A percentile compares a stretch with the other conserved stretches of the same genome.
Conservation (phyloP, 2,113 vertebrate genomes). For the Calyptommatus sinebrachiatus region DNA sequence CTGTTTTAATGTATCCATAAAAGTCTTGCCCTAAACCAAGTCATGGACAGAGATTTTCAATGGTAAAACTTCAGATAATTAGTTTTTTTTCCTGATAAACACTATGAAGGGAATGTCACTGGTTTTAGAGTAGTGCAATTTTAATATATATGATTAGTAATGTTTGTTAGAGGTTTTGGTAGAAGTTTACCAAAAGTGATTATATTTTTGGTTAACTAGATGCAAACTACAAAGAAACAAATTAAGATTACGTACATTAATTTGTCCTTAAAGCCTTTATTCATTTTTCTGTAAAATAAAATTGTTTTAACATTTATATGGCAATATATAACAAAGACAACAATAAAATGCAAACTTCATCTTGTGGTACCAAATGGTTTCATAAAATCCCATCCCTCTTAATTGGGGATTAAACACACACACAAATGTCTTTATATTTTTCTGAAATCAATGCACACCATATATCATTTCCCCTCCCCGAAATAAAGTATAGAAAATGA, state of each 20-base stretch:
- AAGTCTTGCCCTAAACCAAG: too few species aligned
- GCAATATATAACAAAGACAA: constrained; percentile 68
- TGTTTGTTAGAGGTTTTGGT: background rate
- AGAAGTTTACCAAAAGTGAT: background rate
- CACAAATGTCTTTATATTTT: constrained; percentile 7
- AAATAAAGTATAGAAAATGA: constrained; percentile 45
- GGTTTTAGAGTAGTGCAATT: constrained; percentile 14
- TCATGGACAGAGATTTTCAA: too few species aligned
- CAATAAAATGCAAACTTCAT: constrained; percentile 58
- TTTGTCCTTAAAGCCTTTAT: constrained; percentile 74
- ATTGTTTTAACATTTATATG: constrained; percentile 69
- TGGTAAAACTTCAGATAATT: background rate
- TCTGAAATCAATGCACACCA: too few species aligned
- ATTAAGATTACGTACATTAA: constrained; percentile 16
- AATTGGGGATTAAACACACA: constrained; percentile 51
- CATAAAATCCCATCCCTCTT: constrained; percentile 45
- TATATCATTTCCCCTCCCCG: too few species aligned
- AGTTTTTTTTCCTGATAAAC: background rate
- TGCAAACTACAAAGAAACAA: background rate
- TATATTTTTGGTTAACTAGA: background rate
- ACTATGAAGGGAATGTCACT: too few species aligned
- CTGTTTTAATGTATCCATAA: too few species aligned
- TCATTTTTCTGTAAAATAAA: constrained; percentile 82
- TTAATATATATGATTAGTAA: background rate
- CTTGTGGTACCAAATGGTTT: constrained; percentile 45